These are phyloP conservation scores for Hemibagrus guttatus DNA, from an alignment of 2,797 vertebrate species.

Conservation along the genomic window DNA sequence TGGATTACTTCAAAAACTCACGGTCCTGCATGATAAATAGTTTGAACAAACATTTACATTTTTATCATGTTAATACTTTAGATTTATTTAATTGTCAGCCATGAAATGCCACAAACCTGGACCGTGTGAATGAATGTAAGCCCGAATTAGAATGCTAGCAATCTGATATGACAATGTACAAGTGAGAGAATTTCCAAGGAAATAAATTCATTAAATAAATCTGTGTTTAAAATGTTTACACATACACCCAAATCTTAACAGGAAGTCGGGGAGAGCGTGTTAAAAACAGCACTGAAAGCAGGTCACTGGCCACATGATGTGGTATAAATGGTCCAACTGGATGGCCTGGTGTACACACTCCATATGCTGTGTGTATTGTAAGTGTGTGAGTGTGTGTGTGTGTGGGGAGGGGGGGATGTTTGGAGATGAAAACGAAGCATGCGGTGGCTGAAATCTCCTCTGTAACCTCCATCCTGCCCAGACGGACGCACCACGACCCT, in stretches of 20 bases:
- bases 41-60: background rate
- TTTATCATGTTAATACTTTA: background rate
- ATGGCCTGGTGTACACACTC: background rate
- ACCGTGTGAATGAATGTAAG: background rate
- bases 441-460: constrained; percentile 42
- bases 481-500: constrained; percentile 54
- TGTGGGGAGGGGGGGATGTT: constrained; percentile 3
- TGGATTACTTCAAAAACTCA: background rate
- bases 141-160: background rate
- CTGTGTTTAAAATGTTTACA: background rate
- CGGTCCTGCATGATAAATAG: background rate
- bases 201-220: background rate
- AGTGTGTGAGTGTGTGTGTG: constrained; percentile 3
- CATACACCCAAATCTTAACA: too few relatives aligned
- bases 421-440: constrained; percentile 31
- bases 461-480: constrained; percentile 44
- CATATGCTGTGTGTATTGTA: background rate
- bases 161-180: too few relatives aligned
- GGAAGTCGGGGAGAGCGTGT: background rate
- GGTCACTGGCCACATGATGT: constrained; percentile 17
- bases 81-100: too few relatives aligned
- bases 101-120: background rate
- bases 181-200: background rate
- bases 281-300: background rate
- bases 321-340: background rate